These are phyloP conservation scores for Tapirus terrestris DNA, from an alignment of 2,113 vertebrate species.

Conservation along the genomic window DNA sequence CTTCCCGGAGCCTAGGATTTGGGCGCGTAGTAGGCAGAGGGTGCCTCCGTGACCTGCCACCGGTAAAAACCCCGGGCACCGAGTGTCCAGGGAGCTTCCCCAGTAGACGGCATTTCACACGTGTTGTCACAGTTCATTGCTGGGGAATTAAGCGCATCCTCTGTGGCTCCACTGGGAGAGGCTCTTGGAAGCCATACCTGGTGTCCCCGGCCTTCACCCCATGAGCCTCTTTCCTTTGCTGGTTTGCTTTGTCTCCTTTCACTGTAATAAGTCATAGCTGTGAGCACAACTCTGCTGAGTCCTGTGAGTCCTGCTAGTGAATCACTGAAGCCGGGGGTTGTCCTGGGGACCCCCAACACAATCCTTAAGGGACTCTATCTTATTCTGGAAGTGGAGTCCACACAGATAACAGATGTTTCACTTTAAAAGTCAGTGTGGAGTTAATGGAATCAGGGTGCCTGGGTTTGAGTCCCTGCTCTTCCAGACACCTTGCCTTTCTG, in stretches of 20 bases:
- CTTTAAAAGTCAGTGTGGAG: neutral
- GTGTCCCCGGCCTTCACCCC: no score
- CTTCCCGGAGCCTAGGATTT: neutral
- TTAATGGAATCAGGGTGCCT: neutral
- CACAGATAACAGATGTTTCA: neutral
- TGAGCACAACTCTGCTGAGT: neutral
- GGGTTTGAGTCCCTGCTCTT: neutral
- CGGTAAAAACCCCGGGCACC: neutral
- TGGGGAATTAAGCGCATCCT: neutral
- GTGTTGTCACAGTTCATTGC: neutral
- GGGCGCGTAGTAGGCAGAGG: neutral
- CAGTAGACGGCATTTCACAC: neutral
- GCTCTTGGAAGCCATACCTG: neutral
- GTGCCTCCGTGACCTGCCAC: neutral
- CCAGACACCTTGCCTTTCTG: neutral
- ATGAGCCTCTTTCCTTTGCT: neutral
- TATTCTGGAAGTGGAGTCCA: neutral
- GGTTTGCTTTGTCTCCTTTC: neutral
- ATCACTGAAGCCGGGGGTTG: neutral
- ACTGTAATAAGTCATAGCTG: neutral
- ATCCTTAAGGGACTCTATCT: neutral
- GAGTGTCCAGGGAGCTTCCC: neutral
- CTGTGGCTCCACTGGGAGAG: neutral
- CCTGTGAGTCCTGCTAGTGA: neutral
- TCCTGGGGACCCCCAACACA: neutral